Conservation (phyloP, 2,888 invertebrate genomes). For the Iphiclides podalirius region DNA sequence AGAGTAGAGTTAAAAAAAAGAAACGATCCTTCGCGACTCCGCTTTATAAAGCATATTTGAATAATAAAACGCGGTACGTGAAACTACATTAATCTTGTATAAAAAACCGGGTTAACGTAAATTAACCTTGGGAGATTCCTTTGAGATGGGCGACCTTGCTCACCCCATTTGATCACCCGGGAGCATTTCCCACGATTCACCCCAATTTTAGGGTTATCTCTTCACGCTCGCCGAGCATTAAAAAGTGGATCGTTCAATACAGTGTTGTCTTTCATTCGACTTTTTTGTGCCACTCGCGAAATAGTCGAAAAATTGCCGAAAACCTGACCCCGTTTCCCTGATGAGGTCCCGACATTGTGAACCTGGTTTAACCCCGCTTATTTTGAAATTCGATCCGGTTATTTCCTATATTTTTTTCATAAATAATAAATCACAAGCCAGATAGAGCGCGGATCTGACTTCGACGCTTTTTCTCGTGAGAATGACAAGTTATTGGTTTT, state of each 20-base stretch:
- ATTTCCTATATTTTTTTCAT: constrained; percentile 34
- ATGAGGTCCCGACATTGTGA: constrained; percentile 74
- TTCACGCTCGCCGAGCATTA: constrained; percentile 49
- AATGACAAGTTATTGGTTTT: no score
- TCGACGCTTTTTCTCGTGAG: constrained; percentile 9
- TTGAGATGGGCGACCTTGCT: constrained; percentile 45
- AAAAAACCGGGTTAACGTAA: constrained; percentile 48
- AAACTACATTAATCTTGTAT: constrained; percentile 18
- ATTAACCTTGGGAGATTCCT: constrained; percentile 53
- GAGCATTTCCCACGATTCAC: constrained; percentile 66
- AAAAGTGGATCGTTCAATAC: constrained; percentile 67
- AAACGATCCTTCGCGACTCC: no score
- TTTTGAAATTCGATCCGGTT: constrained; percentile 73
- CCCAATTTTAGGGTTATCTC: constrained; percentile 74
- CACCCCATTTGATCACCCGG: constrained; percentile 43
- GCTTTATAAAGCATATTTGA: constrained; percentile 19
- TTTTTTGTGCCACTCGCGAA: constrained; percentile 35
- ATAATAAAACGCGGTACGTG: constrained; percentile 13
- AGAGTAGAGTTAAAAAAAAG: no score
- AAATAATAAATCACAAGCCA: background rate
- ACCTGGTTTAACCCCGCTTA: constrained; percentile 65
- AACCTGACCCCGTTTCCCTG: constrained; percentile 67
- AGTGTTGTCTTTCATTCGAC: constrained; percentile 46
- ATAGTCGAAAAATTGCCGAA: constrained; percentile 45
- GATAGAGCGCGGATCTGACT: background rate